Percentiles rank a stretch among this genome's conserved stretches.
These are phyloP conservation scores for Drosophila sp. DNA, from an alignment of 1,140 invertebrate genomes.

Conservation along the genomic window DNA sequence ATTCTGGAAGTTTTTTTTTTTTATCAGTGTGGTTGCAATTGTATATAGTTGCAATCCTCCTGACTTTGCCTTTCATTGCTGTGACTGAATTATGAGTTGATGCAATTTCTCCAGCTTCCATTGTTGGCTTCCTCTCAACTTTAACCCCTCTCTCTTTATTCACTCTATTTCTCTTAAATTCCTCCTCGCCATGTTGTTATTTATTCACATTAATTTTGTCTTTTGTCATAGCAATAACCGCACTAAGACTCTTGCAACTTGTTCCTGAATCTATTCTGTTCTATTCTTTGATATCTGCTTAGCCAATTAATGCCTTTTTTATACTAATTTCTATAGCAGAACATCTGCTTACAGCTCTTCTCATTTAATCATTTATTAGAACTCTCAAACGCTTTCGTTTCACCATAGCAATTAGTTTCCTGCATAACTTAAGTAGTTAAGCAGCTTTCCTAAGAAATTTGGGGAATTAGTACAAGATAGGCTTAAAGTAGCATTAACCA, in stretches of 20 bases:
- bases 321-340: background rate
- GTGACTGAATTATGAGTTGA: slow-evolving; percentile 71
- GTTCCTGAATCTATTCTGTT: background rate
- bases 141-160: too few species aligned
- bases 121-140: background rate
- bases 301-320: slow-evolving; percentile 9
- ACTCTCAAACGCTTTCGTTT: background rate
- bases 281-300: slow-evolving; percentile 1
- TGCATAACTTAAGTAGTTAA: slow-evolving; percentile 7
- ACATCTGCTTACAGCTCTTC: background rate
- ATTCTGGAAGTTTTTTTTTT: too few species aligned
- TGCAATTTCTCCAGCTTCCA: slow-evolving; percentile 53
- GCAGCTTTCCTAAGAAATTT: background rate
- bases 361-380: background rate
- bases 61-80: slow-evolving; percentile 56
- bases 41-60: slow-evolving; percentile 56
- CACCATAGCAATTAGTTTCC: background rate
- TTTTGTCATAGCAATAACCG: background rate
- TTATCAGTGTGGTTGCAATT: slow-evolving; percentile 37
- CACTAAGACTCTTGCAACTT: background rate
- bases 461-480: background rate
- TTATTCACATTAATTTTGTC: slow-evolving; percentile 19
- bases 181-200: slow-evolving; percentile 7
- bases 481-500: background rate
- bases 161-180: background rate